phyloP scores from a whole-genome alignment of 1,140 invertebrate species.

The Musca vetustissima region DNA sequence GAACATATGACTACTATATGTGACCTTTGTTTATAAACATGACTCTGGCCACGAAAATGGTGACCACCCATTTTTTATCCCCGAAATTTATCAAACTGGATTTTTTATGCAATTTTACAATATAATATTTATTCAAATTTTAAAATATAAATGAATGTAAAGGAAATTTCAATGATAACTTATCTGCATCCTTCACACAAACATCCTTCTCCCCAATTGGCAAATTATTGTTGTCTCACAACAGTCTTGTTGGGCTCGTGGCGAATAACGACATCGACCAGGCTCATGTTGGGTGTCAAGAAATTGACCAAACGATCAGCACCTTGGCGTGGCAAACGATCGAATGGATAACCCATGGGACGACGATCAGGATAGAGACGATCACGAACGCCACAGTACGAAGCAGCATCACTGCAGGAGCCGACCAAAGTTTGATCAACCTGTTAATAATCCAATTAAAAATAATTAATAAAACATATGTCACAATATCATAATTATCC shows the following conservation, averaged over 20 bases:
- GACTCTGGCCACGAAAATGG: too few relatives aligned
- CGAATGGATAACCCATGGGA: slow-evolving; percentile 79
- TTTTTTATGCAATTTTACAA: too few relatives aligned
- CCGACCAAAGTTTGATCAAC: slow-evolving; percentile 60
- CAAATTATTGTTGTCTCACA: slow-evolving; percentile 29
- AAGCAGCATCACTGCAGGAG: slow-evolving; percentile 69
- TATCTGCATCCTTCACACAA: too few relatives aligned
- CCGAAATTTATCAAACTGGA: too few relatives aligned
- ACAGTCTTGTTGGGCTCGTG: slow-evolving; percentile 54
- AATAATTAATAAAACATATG: neutral
- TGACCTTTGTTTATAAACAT: too few relatives aligned
- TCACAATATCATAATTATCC: neutral
- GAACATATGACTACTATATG: too few relatives aligned
- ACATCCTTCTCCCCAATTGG: too few relatives aligned
- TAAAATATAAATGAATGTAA: too few relatives aligned
- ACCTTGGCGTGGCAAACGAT: slow-evolving; percentile 61
- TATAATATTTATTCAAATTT: too few relatives aligned
- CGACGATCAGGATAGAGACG: slow-evolving; percentile 70
- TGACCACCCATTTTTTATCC: too few relatives aligned
- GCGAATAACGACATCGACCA: slow-evolving; percentile 59
- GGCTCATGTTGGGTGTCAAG: slow-evolving; percentile 69
- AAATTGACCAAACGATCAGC: slow-evolving; percentile 63
- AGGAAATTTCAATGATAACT: too few relatives aligned
- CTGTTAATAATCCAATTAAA: slow-evolving; percentile 52
- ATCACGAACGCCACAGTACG: slow-evolving; percentile 75